phyloP scores from a whole-genome alignment of 1,140 invertebrate species.

The Papilio machaon region DNA sequence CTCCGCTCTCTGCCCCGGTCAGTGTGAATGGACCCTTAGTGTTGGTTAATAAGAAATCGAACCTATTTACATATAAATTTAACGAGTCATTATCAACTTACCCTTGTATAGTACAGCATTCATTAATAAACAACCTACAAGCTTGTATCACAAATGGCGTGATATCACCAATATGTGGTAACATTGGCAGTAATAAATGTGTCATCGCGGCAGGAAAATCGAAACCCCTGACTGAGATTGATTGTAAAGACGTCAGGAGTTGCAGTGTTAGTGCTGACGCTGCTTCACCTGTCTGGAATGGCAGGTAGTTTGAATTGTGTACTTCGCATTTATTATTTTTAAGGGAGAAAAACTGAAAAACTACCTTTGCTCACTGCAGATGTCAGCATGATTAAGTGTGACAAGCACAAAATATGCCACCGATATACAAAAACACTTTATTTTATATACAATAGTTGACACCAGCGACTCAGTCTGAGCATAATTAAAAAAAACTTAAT shows the following conservation, averaged over 20 bases:
- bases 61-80: background rate
- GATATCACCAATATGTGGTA: constrained; percentile 4
- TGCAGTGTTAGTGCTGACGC: constrained; percentile 38
- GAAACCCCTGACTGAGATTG: constrained; percentile 41
- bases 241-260: constrained; percentile 14
- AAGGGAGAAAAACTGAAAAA: too few relatives aligned
- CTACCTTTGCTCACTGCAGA: too few relatives aligned
- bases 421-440: too few relatives aligned
- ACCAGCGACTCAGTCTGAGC: too few relatives aligned
- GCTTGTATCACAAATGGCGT: constrained; percentile 43
- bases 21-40: too few relatives aligned
- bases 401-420: too few relatives aligned
- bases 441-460: too few relatives aligned
- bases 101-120: constrained; percentile 29
- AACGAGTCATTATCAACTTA: constrained; percentile 9
- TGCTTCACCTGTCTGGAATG: constrained; percentile 43
- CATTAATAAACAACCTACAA: constrained; percentile 39
- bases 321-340: too few relatives aligned
- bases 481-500: too few relatives aligned
- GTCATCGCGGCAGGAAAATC: constrained; percentile 42
- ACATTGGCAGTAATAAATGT: constrained; percentile 21
- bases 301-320: background rate
- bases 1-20: too few relatives aligned
- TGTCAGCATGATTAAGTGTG: too few relatives aligned
- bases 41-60: too few relatives aligned